Percentiles rank a stretch among this genome's conserved stretches.
phyloP scores from a whole-genome alignment of 2,888 invertebrate genomes.

The Drosophila bunnanda region DNA sequence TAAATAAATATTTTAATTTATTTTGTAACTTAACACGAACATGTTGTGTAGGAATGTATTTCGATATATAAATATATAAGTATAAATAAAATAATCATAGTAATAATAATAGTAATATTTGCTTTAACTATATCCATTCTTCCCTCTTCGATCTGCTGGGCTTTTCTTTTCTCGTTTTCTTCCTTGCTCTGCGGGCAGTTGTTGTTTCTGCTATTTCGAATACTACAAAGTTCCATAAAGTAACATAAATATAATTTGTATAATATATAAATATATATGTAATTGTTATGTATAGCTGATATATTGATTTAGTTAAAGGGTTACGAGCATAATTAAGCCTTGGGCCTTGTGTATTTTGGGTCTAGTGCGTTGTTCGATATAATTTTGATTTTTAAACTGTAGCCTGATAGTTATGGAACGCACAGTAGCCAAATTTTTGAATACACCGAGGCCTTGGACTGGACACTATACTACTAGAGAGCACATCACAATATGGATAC shows the following conservation, averaged over 20 bases:
- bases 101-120: slow-evolving; percentile 25
- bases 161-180: neutral
- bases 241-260: slow-evolving; percentile 48
- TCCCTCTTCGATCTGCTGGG: slow-evolving; percentile 5
- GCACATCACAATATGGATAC: slow-evolving; percentile 78
- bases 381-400: neutral
- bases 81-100: slow-evolving; percentile 42
- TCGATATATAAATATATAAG: slow-evolving; percentile 50
- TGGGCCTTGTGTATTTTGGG: neutral
- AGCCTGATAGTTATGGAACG: slow-evolving; percentile 1
- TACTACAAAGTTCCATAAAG: slow-evolving; percentile 41
- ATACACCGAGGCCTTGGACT: slow-evolving; percentile 14
- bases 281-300: slow-evolving; percentile 20
- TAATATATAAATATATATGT: slow-evolving; percentile 6
- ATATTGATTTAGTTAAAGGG: slow-evolving; percentile 27
- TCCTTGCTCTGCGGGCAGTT: slow-evolving; percentile 64
- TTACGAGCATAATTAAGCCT: slow-evolving; percentile 29
- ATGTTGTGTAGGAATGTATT: slow-evolving; percentile 69
- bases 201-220: slow-evolving; percentile 44
- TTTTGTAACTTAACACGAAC: slow-evolving; percentile 67
- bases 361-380: neutral
- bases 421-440: neutral
- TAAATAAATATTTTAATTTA: slow-evolving; percentile 79
- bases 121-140: slow-evolving; percentile 16
- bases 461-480: slow-evolving; percentile 54